Conservation (phyloP, 2,113 vertebrate genomes). For the Polyodon spathula region DNA sequence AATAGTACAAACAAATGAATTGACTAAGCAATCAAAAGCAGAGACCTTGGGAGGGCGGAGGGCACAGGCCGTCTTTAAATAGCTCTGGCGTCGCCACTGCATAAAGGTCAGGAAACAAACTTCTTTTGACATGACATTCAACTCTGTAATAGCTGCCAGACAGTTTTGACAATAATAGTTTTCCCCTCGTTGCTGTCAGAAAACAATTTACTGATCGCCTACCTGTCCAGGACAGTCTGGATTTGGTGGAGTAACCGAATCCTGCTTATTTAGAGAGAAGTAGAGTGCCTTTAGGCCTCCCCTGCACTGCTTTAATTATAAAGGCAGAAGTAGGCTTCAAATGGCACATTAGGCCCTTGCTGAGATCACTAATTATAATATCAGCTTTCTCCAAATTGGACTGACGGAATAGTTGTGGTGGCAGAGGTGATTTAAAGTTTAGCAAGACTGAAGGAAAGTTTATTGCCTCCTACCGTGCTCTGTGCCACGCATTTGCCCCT, state of each 20-base stretch:
- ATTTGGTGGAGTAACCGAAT: slow-evolving; percentile 56
- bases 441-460: slow-evolving; percentile 59
- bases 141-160: slow-evolving; percentile 48
- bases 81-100: slow-evolving; percentile 37
- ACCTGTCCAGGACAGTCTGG: slow-evolving; percentile 49
- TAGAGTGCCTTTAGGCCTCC: slow-evolving; percentile 37
- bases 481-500: slow-evolving; percentile 59
- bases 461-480: slow-evolving; percentile 64
- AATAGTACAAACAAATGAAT: slow-evolving; percentile 23
- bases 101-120: slow-evolving; percentile 45
- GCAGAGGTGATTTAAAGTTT: slow-evolving; percentile 64
- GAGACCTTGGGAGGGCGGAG: slow-evolving; percentile 20
- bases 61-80: slow-evolving; percentile 31
- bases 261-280: slow-evolving; percentile 34
- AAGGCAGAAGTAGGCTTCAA: slow-evolving; percentile 52
- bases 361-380: slow-evolving; percentile 78
- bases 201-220: slow-evolving; percentile 40
- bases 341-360: slow-evolving; percentile 58
- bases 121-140: slow-evolving; percentile 61
- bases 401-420: slow-evolving; percentile 46
- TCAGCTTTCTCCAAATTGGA: slow-evolving; percentile 61
- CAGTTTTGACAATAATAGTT: slow-evolving; percentile 50
- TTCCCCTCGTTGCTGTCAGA: slow-evolving; percentile 38
- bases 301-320: slow-evolving; percentile 57
- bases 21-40: slow-evolving; percentile 28